Conservation (phyloP, 1,140 invertebrate species). For the Drosophila ogumai region DNA sequence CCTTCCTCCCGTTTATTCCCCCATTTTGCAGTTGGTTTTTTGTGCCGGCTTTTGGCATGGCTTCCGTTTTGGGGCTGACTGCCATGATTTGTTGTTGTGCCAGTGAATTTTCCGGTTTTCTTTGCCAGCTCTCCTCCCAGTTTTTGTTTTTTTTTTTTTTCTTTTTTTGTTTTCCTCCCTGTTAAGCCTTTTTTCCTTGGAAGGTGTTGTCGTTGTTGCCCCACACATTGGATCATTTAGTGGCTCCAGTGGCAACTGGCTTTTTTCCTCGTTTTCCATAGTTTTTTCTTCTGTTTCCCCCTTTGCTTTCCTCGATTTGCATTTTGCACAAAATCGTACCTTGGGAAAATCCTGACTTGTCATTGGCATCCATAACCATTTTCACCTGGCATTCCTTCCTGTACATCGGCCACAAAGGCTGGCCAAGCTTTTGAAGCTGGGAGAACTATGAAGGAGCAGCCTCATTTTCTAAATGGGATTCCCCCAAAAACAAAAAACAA, state of each 20-base stretch:
- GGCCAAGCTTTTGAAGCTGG: not conserved
- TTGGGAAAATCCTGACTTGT: conserved; percentile 25
- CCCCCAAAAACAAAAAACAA: not conserved
- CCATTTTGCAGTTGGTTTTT: conserved; percentile 23
- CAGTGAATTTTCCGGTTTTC: conserved; percentile 36
- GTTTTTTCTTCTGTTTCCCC: not conserved
- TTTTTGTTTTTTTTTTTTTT: not conserved
- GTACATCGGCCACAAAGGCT: conserved; percentile 7
- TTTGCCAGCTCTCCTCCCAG: conserved; percentile 1
- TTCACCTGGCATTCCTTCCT: conserved; percentile 18
- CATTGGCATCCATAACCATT: conserved; percentile 35
- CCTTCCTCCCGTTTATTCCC: not conserved
- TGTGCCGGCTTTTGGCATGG: conserved; percentile 60
- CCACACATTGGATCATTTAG: conserved; percentile 71
- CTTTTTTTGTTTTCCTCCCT: too few relatives aligned
- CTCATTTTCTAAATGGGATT: conserved; percentile 18
- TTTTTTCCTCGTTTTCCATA: not conserved
- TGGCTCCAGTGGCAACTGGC: conserved; percentile 34
- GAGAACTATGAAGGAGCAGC: conserved; percentile 7
- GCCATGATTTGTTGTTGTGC: conserved; percentile 67
- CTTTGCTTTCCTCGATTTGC: conserved; percentile 6
- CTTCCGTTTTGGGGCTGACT: conserved; percentile 63
- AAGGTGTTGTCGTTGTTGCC: conserved; percentile 48
- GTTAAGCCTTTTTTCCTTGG: conserved; percentile 21
- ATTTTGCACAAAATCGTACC: conserved; percentile 5